phyloP scores from a whole-genome alignment of 1,140 invertebrate species.

The Pseudomyrmex flavicornis region DNA sequence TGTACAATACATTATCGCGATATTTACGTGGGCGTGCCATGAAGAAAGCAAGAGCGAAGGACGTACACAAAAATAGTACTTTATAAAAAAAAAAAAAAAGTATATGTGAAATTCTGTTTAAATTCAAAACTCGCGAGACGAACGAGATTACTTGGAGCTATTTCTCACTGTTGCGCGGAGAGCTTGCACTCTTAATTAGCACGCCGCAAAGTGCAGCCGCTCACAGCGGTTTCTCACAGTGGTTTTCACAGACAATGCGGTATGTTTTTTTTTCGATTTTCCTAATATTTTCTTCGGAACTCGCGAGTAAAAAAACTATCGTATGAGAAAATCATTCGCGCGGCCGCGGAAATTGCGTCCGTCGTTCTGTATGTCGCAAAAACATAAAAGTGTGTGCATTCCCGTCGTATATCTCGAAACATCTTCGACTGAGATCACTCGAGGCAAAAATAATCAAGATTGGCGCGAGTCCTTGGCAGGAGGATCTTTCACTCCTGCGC shows the following conservation, averaged over 20 bases:
- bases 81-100: too few species aligned
- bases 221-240: slow-evolving; percentile 19
- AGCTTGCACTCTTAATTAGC: slow-evolving; percentile 15
- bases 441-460: slow-evolving; percentile 8
- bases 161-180: neutral
- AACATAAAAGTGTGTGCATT: neutral
- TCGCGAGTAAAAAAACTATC: slow-evolving; percentile 26
- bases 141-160: neutral
- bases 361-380: slow-evolving; percentile 5
- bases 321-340: slow-evolving; percentile 19
- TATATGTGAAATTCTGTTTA: too few species aligned
- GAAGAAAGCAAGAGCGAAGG: too few species aligned
- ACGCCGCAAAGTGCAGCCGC: neutral
- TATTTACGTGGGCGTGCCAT: too few species aligned
- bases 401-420: neutral
- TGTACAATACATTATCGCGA: too few species aligned
- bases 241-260: slow-evolving; percentile 24
- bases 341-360: slow-evolving; percentile 3
- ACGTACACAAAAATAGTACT: too few species aligned
- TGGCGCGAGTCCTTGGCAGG: neutral
- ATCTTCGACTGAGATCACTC: slow-evolving; percentile 9
- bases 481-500: neutral
- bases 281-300: slow-evolving; percentile 5
- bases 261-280: slow-evolving; percentile 31
- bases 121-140: neutral